A percentile compares a stretch with the other conserved stretches of the same genome.
These are phyloP conservation scores for Trichomalopsis sarcophagae DNA, from an alignment of 1,140 invertebrate genomes.

Conservation along the genomic window DNA sequence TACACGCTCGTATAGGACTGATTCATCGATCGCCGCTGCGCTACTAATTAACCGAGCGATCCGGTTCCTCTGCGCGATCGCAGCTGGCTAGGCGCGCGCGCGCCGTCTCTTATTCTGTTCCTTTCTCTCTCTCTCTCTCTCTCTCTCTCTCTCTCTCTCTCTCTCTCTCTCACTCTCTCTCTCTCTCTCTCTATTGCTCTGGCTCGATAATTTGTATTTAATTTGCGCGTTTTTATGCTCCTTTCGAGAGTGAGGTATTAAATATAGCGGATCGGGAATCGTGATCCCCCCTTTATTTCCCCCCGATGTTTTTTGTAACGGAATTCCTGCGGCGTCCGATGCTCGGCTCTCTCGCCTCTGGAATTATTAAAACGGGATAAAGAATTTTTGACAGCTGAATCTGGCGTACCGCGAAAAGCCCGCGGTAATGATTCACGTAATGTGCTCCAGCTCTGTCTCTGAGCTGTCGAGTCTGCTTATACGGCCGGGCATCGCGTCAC, in stretches of 20 bases:
- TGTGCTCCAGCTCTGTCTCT: neutral
- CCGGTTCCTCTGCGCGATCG: constrained; percentile 58
- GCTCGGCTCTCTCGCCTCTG: too few species aligned
- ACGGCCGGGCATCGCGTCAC: neutral
- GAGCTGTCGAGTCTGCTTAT: neutral
- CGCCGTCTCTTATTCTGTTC: neutral
- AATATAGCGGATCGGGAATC: neutral
- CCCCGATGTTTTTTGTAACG: neutral
- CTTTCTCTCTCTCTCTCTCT: neutral
- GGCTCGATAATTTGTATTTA: constrained; percentile 35
- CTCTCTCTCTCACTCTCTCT: neutral
- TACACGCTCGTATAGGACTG: constrained; percentile 46
- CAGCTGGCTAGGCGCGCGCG: neutral
- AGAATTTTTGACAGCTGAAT: neutral
- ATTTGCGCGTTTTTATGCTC: constrained; percentile 39
- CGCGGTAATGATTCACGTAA: constrained; percentile 31
- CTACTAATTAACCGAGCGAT: constrained; percentile 62
- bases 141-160: neutral
- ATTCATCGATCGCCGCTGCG: constrained; percentile 59
- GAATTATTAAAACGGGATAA: neutral
- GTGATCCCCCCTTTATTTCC: neutral
- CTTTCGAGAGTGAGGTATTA: neutral
- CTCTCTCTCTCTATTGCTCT: neutral
- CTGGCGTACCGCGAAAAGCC: neutral
- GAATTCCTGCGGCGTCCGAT: too few species aligned